Evolutionary conservation across 2,113 vertebrate species (phyloP).

Genomic region (Leuciscus idus): DNA sequence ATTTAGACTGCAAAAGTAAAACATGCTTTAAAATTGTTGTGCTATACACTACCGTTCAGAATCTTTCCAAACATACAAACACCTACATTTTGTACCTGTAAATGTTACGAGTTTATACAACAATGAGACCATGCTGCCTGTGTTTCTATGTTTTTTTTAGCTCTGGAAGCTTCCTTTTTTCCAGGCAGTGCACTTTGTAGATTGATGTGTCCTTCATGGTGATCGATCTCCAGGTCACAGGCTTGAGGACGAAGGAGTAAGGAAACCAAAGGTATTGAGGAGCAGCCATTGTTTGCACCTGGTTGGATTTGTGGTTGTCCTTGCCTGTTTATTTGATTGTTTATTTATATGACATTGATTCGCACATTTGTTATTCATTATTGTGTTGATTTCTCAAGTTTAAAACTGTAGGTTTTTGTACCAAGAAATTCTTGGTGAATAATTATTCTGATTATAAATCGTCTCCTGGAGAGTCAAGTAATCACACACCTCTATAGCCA

Average conservation of each 20-base stretch:
- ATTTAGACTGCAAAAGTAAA: too few relatives aligned
- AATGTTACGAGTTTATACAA: too few relatives aligned
- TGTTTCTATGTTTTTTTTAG: background rate
- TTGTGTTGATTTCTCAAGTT: background rate
- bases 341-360: background rate
- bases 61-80: too few relatives aligned
- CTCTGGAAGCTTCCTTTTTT: background rate
- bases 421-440: background rate
- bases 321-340: background rate
- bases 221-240: constrained; percentile 4
- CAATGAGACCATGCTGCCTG: too few relatives aligned
- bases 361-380: background rate
- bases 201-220: background rate
- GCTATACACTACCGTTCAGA: too few relatives aligned
- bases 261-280: background rate
- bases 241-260: background rate
- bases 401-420: background rate
- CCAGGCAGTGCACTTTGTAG: background rate
- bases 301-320: background rate
- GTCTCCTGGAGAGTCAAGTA: background rate
- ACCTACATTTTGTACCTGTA: too few relatives aligned
- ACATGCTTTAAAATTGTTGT: too few relatives aligned
- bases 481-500: background rate
- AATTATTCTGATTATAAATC: background rate
- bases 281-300: background rate